A percentile compares a stretch with the other conserved stretches of the same genome.
phyloP scores from a whole-genome alignment of 2,797 vertebrate genomes.

The Acanthurus leucopareius region DNA sequence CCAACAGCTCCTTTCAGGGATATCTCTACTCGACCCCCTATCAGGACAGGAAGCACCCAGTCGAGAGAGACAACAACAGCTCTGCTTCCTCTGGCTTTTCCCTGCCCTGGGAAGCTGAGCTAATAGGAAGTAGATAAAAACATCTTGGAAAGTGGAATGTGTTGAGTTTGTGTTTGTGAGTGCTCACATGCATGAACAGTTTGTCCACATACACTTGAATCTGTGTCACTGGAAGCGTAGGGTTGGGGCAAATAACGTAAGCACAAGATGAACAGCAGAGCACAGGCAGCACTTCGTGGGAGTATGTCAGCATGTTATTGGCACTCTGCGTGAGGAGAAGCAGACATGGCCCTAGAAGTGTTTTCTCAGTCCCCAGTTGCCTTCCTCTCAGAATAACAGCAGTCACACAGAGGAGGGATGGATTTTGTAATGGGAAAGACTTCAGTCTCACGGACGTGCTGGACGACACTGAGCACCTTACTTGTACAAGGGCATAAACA shows the following conservation, averaged over 20 bases:
- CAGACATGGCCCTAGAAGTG: conserved; percentile 55
- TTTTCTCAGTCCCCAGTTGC: conserved; percentile 45
- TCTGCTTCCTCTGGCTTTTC: conserved; percentile 66
- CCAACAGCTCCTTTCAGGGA: conserved; percentile 81
- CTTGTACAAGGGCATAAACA: conserved; percentile 49
- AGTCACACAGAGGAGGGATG: conserved; percentile 20
- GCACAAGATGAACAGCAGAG: conserved; percentile 46
- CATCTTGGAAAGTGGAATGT: conserved; percentile 38
- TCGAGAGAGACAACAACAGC: conserved; percentile 65
- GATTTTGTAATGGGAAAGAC: conserved; percentile 36
- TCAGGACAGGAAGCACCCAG: conserved; percentile 83
- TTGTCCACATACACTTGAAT: conserved; percentile 8
- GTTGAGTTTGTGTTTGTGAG: conserved; percentile 38
- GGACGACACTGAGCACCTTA: conserved; percentile 38
- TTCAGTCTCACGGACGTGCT: conserved; percentile 30
- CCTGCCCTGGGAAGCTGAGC: conserved; percentile 46
- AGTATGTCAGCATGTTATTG: conserved; percentile 55
- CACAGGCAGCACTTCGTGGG: conserved; percentile 42
- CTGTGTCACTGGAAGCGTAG: conserved; percentile 14
- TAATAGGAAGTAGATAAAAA: conserved; percentile 64
- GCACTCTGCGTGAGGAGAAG: conserved; percentile 63
- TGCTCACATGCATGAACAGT: conserved; percentile 26
- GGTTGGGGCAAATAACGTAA: conserved; percentile 42
- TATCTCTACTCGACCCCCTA: conserved; percentile 75
- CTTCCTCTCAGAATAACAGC: conserved; percentile 47